Conservation (phyloP, 2,113 vertebrate species). For the human region GRCh38 chr9:115677001-115677500, state of each 20-base stretch:
- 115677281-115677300: background rate
- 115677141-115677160: background rate
- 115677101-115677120: background rate
- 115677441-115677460: background rate
- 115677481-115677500: background rate
- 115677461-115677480: background rate
- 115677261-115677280: background rate
- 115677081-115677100: background rate
- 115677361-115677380: background rate
- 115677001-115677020: background rate
- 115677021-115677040: background rate
- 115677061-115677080: background rate
- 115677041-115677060: background rate
- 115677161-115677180: background rate
- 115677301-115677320: background rate
- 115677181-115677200: background rate
- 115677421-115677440: background rate
- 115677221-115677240: background rate
- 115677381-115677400: background rate
- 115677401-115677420: background rate
- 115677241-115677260: background rate
- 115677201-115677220: background rate
- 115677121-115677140: background rate
- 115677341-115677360: background rate
- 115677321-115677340: background rate